Percentiles rank a stretch among this genome's conserved stretches.
Conservation (phyloP, 2,888 invertebrate genomes). For the Caenorhabditis sulstoni region DNA sequence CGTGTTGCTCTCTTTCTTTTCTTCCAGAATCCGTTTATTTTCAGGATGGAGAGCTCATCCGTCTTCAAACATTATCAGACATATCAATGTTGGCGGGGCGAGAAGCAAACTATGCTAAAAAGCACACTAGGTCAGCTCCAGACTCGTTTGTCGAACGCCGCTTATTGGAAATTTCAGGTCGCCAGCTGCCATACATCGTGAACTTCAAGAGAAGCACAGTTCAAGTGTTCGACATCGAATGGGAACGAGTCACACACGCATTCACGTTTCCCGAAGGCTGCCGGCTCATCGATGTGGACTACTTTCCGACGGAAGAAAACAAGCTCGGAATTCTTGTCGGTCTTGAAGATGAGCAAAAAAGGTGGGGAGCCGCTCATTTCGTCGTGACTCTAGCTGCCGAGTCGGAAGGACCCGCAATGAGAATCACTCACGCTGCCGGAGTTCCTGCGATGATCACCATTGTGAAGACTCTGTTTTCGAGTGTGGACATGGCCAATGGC, state of each 20-base stretch:
- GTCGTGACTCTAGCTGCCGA: slow-evolving; percentile 13
- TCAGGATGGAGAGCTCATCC: slow-evolving; percentile 33
- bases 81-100: slow-evolving; percentile 19
- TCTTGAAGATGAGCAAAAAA: slow-evolving; percentile 14
- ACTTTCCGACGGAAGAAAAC: slow-evolving; percentile 48
- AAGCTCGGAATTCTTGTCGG: slow-evolving; percentile 33
- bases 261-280: slow-evolving; percentile 35
- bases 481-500: slow-evolving; percentile 25
- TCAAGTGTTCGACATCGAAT: slow-evolving; percentile 41
- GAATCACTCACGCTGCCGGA: not conserved
- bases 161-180: slow-evolving; percentile 14
- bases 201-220: slow-evolving; percentile 29
- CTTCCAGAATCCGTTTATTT: not conserved
- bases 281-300: slow-evolving; percentile 45
- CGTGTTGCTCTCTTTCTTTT: not conserved
- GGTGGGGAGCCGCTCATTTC: slow-evolving; percentile 28
- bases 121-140: slow-evolving; percentile 17
- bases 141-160: not conserved
- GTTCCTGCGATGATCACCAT: slow-evolving; percentile 16
- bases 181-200: slow-evolving; percentile 42
- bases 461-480: slow-evolving; percentile 44
- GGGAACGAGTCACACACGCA: slow-evolving; percentile 32
- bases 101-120: slow-evolving; percentile 20
- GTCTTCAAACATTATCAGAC: slow-evolving; percentile 19
- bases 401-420: not conserved